These are phyloP conservation scores for Aeoliscus strigatus DNA, from an alignment of 2,797 vertebrate genomes.

Conservation along the genomic window DNA sequence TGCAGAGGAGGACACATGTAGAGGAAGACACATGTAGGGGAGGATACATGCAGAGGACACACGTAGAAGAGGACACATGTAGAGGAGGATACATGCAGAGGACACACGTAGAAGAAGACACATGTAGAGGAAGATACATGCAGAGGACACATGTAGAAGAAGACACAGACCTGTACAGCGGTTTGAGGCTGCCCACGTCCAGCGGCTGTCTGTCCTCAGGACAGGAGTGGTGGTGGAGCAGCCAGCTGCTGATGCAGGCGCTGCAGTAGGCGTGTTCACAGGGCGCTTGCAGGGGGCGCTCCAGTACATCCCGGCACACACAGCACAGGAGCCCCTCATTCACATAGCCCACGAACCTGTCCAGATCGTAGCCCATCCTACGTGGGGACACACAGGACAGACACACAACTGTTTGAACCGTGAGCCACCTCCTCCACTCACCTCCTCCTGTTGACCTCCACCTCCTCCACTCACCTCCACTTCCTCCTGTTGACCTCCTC, in stretches of 20 bases:
- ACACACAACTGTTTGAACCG: too few species aligned
- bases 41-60: too few species aligned
- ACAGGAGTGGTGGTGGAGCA: slow-evolving; percentile 83
- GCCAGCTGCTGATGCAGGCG: slow-evolving; percentile 85
- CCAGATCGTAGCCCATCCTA: slow-evolving; percentile 87
- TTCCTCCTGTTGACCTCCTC: too few species aligned
- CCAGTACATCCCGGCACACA: slow-evolving; percentile 84
- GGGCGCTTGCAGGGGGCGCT: slow-evolving; percentile 86
- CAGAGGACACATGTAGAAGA: background rate
- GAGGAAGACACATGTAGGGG: too few species aligned
- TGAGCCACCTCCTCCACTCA: too few species aligned
- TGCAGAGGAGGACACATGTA: too few species aligned
- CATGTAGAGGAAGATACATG: too few species aligned
- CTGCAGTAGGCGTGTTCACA: slow-evolving; percentile 89
- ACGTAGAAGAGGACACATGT: too few species aligned
- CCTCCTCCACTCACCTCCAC: too few species aligned
- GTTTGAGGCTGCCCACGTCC: slow-evolving; percentile 76
- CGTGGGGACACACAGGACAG: slow-evolving; percentile 1
- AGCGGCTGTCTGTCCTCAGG: slow-evolving; percentile 85
- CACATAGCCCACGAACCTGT: slow-evolving; percentile 88
- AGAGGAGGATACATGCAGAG: too few species aligned
- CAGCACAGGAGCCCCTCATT: slow-evolving; percentile 89
- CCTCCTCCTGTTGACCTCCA: too few species aligned
- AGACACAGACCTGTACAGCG: slow-evolving; percentile 79
- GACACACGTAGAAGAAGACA: too few species aligned